Evolutionary conservation across 2,113 vertebrate species (phyloP).

Genomic region (Rhegmatorhina hoffmannsi): DNA sequence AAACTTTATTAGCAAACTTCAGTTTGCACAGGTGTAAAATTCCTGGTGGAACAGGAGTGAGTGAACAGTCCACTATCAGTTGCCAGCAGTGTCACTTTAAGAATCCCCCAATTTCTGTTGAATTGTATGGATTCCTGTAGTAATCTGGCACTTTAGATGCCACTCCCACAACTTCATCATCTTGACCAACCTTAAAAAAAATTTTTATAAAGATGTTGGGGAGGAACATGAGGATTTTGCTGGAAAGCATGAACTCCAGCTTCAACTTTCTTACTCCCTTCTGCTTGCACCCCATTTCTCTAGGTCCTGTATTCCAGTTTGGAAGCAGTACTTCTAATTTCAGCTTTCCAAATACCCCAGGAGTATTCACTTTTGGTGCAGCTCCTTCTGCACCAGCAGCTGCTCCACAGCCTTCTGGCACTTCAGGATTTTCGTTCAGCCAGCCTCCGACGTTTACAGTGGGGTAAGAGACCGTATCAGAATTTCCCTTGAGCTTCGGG

Average conservation of each 20-base stretch:
- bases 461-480: constrained; percentile 78
- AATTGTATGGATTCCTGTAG: not conserved
- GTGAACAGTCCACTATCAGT: not conserved
- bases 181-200: not conserved
- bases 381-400: constrained; percentile 70
- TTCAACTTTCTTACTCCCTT: not conserved
- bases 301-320: constrained; percentile 88
- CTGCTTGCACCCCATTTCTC: not conserved
- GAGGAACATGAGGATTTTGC: not conserved
- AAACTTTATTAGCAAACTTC: not conserved
- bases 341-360: constrained; percentile 73
- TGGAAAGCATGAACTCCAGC: not conserved
- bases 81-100: not conserved
- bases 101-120: not conserved
- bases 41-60: not conserved
- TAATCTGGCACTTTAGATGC: not conserved
- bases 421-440: constrained; percentile 81
- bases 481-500: not conserved
- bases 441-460: constrained; percentile 81
- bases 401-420: constrained; percentile 73
- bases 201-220: not conserved
- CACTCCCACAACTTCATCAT: not conserved
- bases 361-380: constrained; percentile 88
- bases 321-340: constrained; percentile 82
- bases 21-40: not conserved